Conservation (phyloP, 1,140 invertebrate species). For the Neocloeon triangulifer region DNA sequence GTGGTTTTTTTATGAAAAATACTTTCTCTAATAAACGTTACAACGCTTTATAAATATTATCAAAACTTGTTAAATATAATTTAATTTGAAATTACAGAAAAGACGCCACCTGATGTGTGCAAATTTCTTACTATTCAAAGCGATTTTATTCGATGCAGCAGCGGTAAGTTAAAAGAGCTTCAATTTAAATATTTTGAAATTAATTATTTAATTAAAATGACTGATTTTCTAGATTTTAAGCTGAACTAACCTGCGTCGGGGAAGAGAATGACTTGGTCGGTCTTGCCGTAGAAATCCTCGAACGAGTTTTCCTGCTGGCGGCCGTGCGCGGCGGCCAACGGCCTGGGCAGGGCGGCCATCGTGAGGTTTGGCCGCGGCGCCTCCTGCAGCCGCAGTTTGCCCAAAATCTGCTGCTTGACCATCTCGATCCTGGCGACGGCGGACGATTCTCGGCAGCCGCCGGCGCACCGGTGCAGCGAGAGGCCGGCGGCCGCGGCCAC, state of each 20-base stretch:
- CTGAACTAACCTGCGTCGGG: conserved; percentile 40
- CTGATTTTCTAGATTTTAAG: too few species aligned
- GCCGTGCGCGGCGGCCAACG: conserved; percentile 36
- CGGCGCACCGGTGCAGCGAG: conserved; percentile 16
- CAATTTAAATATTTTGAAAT: background rate
- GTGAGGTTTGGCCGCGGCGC: conserved; percentile 34
- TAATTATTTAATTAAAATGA: too few species aligned
- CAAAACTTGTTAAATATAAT: too few species aligned
- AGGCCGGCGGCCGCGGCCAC: too few species aligned
- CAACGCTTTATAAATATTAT: too few species aligned
- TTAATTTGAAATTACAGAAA: too few species aligned
- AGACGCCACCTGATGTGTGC: too few species aligned
- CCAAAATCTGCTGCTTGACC: conserved; percentile 58
- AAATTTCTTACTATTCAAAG: too few species aligned
- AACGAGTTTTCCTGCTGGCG: conserved; percentile 11
- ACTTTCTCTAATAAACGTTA: too few species aligned
- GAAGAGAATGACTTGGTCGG: conserved; percentile 54
- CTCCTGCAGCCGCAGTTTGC: conserved; percentile 46
- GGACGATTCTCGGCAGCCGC: too few species aligned
- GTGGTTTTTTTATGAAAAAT: too few species aligned
- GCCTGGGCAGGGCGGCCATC: conserved; percentile 35
- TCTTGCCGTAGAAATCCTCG: conserved; percentile 56
- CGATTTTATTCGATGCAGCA: too few species aligned
- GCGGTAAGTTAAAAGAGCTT: conserved; percentile 1
- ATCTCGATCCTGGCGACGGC: conserved; percentile 43